Conservation (phyloP, 2,113 vertebrate genomes). For the Strigops habroptila region DNA sequence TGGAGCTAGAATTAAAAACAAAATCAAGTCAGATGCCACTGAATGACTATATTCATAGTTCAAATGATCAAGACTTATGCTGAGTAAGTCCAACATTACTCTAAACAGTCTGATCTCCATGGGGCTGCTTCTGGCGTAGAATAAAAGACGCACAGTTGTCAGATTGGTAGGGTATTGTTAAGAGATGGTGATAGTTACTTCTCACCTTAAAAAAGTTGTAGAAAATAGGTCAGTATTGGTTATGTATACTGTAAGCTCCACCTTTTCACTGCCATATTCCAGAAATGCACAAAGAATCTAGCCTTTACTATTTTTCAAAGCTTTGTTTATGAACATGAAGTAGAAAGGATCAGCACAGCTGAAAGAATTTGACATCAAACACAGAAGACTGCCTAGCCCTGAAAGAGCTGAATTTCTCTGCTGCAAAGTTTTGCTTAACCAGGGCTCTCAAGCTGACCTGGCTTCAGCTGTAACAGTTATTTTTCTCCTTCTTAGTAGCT, state of each 20-base stretch:
- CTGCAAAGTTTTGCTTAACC: background rate
- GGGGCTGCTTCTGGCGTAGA: background rate
- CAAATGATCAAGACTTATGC: background rate
- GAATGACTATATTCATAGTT: background rate
- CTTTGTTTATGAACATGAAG: background rate
- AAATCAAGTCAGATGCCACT: background rate
- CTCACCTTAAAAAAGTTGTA: background rate
- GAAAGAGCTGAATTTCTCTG: background rate
- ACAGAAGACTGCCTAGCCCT: background rate
- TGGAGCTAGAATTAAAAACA: background rate
- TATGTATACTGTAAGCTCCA: background rate
- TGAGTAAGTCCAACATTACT: background rate
- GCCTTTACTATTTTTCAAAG: background rate
- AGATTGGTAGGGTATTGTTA: background rate
- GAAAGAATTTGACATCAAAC: background rate
- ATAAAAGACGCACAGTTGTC: background rate
- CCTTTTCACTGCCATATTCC: background rate
- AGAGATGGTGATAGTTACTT: background rate
- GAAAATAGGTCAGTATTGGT: background rate
- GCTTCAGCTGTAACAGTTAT: background rate
- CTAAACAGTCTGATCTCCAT: background rate
- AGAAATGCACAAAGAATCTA: background rate
- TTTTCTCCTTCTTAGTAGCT: background rate
- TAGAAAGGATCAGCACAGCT: background rate
- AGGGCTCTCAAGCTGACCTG: background rate